These are phyloP conservation scores for Platysteira castanea DNA, from an alignment of 2,113 vertebrate species.

Conservation along the genomic window DNA sequence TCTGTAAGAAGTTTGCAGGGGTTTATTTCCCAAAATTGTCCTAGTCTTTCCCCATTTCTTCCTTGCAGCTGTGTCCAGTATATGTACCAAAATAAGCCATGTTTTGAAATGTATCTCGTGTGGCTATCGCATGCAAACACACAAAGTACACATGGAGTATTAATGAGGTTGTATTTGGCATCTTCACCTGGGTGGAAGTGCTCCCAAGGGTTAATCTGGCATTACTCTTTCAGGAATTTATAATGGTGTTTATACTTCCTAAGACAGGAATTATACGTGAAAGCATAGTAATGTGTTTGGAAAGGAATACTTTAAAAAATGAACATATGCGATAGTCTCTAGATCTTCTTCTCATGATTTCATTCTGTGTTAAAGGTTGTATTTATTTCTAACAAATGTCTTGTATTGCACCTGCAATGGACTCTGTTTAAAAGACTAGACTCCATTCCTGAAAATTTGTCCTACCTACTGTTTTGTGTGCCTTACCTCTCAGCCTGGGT, in stretches of 20 bases:
- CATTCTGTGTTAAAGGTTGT: not conserved
- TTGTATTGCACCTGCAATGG: not conserved
- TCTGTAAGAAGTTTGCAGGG: not conserved
- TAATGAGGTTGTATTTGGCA: not conserved
- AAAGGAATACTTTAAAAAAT: not conserved
- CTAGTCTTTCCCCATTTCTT: not conserved
- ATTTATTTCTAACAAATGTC: not conserved
- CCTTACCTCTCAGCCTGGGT: not conserved
- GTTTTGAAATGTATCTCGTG: not conserved
- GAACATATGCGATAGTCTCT: fast-evolving
- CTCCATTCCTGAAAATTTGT: not conserved
- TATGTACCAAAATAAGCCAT: not conserved
- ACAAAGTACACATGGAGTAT: not conserved
- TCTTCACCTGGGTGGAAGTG: not conserved
- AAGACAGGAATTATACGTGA: not conserved
- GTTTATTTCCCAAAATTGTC: not conserved
- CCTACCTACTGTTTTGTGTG: not conserved
- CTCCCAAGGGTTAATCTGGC: not conserved
- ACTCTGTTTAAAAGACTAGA: not conserved
- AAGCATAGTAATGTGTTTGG: not conserved
- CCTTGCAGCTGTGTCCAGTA: not conserved
- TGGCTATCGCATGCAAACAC: not conserved
- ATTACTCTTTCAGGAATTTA: not conserved
- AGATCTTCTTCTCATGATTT: not conserved
- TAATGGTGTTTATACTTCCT: not conserved